These are phyloP conservation scores for Amphiduros pacificus DNA, from an alignment of 2,888 invertebrate genomes.

Conservation along the genomic window DNA sequence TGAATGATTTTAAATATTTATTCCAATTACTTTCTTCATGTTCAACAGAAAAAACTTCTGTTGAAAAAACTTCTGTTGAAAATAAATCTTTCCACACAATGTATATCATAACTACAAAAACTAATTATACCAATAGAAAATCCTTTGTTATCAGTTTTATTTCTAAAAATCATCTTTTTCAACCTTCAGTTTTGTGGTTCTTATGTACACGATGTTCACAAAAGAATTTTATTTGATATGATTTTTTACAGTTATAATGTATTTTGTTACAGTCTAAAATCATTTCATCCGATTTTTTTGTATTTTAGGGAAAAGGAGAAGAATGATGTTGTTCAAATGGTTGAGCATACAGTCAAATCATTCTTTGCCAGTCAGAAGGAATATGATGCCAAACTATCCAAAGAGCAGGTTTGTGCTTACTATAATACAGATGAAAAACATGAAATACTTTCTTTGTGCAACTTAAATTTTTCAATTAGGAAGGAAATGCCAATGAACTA, in stretches of 20 bases:
- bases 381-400: constrained; percentile 53
- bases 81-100: neutral
- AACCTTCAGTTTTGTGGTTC: too few relatives aligned
- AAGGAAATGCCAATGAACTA: too few relatives aligned
- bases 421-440: neutral
- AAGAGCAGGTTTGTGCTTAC: constrained; percentile 46
- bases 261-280: neutral
- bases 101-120: neutral
- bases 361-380: constrained; percentile 55
- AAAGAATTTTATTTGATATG: too few relatives aligned
- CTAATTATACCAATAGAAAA: neutral
- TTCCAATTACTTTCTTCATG: too few relatives aligned
- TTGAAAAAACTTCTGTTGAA: neutral
- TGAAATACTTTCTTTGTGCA: neutral
- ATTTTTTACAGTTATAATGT: neutral
- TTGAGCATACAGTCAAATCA: constrained; percentile 54
- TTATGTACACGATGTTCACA: too few relatives aligned
- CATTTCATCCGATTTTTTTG: too few relatives aligned
- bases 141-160: too few relatives aligned
- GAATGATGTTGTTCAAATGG: constrained; percentile 58
- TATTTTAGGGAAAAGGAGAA: constrained; percentile 57
- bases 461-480: too few relatives aligned
- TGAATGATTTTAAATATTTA: too few relatives aligned
- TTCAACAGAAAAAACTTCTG: constrained; percentile 25
- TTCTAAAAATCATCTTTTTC: too few relatives aligned